Evolutionary conservation across 2,797 vertebrate species (phyloP), one percentile per base, ranked within the genome.

Genomic region (Psittacula echo): DNA sequence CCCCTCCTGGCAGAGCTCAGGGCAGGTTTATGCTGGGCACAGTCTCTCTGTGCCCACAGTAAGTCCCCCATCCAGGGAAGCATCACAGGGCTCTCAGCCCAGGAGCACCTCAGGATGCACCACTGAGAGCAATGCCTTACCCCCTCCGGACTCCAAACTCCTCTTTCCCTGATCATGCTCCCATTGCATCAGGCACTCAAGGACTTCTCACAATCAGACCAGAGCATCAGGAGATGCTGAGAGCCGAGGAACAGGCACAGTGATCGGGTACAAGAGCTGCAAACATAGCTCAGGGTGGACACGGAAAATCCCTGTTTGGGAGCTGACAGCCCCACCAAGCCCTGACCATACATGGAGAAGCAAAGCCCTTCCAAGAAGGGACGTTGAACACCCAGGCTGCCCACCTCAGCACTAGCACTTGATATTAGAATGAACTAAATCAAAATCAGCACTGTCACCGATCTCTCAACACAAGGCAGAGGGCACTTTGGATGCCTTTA

Each of bases 51-150:
- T 16, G 32, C 18, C 16, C 42, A 7, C 13, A 41, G 6, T 21
- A 24, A 60, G 29, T 60, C 22, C 19, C 29, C 41, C 37, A 11
- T 1, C 12, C 47, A 64, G 39, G 41, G 50, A 41, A 68, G 48
- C 48, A 64, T 7, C 64, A 4, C 0, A 0, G 30, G 45, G 17
- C 7, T 56, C 19, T 41, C 60, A 66, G 60, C 54, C 24, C 73
- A 32, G 53, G n/a, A 76, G 42, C 61, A 45, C 15, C 62, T 75
- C 20, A 1, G 62, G 53, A 13, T 30, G 37, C 62, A n/a, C n/a
- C 53, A 32, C n/a, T 44, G 3, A 0, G 39, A 81, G 27, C 1
- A 0, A 9, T 6, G 5, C 41, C 12, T 56, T 42, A 14, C 65
- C 30, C 34, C 11, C 22, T 65, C 51, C 3, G 4, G 20, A 71